Conservation (phyloP, 1,140 invertebrate genomes). For the Maniola jurtina region DNA sequence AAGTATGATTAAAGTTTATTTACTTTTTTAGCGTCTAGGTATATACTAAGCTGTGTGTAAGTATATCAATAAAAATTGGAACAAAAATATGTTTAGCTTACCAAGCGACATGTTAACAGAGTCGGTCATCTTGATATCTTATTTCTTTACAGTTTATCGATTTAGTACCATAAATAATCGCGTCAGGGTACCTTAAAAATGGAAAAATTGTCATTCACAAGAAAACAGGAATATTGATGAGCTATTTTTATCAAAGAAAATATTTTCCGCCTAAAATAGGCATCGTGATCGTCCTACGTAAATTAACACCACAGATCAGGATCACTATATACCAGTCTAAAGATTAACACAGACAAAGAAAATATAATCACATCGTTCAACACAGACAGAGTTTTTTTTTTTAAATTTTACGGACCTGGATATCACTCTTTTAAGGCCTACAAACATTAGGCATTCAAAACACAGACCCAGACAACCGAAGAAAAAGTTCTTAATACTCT, state of each 20-base stretch:
- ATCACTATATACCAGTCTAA: too few species aligned
- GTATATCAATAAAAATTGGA: too few species aligned
- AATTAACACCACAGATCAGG: background rate
- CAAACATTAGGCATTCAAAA: too few species aligned
- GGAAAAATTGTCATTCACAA: background rate
- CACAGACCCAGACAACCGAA: too few species aligned
- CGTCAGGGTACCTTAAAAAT: background rate
- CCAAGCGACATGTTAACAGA: slow-evolving; percentile 71
- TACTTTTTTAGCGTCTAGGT: too few species aligned
- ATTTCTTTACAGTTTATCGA: background rate
- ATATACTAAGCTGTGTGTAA: too few species aligned
- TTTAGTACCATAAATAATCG: background rate
- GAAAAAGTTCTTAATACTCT: too few species aligned
- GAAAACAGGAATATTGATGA: background rate
- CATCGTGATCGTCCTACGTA: too few species aligned
- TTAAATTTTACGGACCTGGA: too few species aligned
- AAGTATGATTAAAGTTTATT: too few species aligned
- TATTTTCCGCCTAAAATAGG: slow-evolving; percentile 28
- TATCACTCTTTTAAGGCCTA: too few species aligned
- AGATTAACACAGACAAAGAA: background rate
- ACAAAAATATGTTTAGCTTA: slow-evolving; percentile 31
- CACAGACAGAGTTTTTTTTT: too few species aligned
- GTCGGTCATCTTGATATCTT: slow-evolving; percentile 51
- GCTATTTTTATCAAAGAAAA: background rate
- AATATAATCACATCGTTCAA: background rate